Conservation (phyloP, 2,113 vertebrate species). For the Orycteropus afer region DNA sequence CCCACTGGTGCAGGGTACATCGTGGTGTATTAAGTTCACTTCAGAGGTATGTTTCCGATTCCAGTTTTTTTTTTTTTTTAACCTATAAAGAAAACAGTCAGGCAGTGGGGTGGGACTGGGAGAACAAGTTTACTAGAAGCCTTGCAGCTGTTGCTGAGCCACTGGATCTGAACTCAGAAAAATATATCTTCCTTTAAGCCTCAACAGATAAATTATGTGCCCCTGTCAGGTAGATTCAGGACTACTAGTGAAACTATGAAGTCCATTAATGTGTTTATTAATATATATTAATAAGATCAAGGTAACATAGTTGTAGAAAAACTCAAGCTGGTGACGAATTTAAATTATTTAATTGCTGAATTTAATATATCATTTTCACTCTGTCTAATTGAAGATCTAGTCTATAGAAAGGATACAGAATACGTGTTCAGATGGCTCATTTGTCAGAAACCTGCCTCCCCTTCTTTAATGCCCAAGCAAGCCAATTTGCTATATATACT, state of each 20-base stretch:
- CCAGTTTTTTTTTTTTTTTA: neutral
- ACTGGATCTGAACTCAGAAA: constrained; percentile 9
- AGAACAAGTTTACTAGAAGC: neutral
- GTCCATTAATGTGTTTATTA: neutral
- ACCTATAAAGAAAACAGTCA: neutral
- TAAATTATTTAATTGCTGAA: constrained; percentile 42
- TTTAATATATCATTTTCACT: neutral
- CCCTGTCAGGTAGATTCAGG: neutral
- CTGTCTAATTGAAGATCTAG: neutral
- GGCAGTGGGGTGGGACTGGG: neutral
- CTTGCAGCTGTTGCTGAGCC: neutral
- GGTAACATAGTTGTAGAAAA: neutral
- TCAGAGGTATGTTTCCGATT: neutral
- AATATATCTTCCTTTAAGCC: neutral
- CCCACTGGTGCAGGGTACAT: neutral
- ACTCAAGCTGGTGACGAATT: neutral
- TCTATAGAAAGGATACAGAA: neutral
- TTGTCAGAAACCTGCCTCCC: neutral
- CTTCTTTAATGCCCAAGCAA: neutral
- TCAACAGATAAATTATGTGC: neutral
- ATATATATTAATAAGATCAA: neutral
- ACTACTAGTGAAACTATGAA: neutral
- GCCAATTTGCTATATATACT: neutral
- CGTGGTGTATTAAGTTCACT: neutral
- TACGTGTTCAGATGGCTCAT: neutral